Conservation (phyloP, 2,113 vertebrate genomes). For the Pseudopodoces humilis region DNA sequence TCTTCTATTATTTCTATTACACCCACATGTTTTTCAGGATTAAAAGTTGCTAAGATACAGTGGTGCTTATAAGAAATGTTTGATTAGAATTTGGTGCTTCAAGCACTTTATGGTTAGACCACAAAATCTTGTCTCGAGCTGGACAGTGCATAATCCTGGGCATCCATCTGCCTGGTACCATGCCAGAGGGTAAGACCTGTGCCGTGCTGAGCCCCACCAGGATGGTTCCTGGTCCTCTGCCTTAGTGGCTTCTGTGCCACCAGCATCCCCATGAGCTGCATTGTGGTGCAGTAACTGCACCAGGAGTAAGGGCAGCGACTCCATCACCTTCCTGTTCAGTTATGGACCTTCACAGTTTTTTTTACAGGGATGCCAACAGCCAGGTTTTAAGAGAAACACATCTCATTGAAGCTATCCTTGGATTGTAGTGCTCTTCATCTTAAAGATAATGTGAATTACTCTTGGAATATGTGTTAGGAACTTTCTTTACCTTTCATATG, state of each 20-base stretch:
- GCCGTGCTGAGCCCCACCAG: accelerated
- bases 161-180: accelerated
- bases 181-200: not conserved
- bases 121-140: not conserved
- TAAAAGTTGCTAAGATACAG: not conserved
- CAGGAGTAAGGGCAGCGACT: not conserved
- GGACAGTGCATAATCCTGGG: accelerated
- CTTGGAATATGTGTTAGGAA: not conserved
- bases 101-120: not conserved
- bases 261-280: accelerated
- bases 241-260: not conserved
- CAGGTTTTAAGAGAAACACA: not conserved
- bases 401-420: not conserved
- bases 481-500: not conserved
- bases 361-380: not conserved
- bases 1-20: not conserved
- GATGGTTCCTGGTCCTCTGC: not conserved
- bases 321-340: not conserved
- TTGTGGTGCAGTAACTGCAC: not conserved
- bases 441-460: not conserved
- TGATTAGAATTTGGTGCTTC: not conserved
- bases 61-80: not conserved
- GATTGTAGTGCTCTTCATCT: not conserved
- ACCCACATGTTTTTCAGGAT: not conserved
- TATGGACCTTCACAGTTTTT: not conserved